phyloP scores from a whole-genome alignment of 1,140 invertebrate species.

The Bacillus rossius region DNA sequence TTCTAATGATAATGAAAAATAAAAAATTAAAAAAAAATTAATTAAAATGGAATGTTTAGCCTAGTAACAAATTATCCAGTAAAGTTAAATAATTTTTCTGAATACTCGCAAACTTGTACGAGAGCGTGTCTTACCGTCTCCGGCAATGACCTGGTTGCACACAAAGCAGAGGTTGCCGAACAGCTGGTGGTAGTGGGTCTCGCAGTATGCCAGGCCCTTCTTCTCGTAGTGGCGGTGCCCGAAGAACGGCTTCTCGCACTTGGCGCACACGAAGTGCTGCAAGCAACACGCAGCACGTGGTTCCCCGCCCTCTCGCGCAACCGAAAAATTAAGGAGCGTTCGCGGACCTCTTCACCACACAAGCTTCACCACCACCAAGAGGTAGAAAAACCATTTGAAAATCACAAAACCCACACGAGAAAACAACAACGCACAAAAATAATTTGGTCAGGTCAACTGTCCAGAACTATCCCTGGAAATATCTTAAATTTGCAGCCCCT shows the following conservation, averaged over 20 bases:
- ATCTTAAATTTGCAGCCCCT: no score
- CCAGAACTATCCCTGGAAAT: no score
- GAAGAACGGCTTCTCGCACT: slow-evolving; percentile 99
- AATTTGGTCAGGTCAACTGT: no score
- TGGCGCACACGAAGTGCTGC: slow-evolving; percentile 98
- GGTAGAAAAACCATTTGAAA: no score
- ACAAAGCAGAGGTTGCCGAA: slow-evolving; percentile 99
- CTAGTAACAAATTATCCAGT: background rate
- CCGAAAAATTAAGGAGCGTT: no score
- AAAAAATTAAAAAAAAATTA: background rate
- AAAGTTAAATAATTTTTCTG: no score
- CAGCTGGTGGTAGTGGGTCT: slow-evolving; percentile 98
- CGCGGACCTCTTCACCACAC: no score
- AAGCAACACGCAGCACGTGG: slow-evolving; percentile 28
- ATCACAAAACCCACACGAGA: no score
- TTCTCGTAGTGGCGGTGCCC: slow-evolving; percentile 99
- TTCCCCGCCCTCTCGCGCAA: no score
- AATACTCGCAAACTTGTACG: no score
- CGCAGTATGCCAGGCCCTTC: slow-evolving; percentile 97
- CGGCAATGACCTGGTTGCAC: slow-evolving; percentile 96
- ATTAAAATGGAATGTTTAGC: background rate
- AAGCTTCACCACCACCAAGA: no score
- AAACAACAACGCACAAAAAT: no score
- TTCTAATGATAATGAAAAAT: background rate
- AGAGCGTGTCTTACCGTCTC: slow-evolving; percentile 83